A percentile compares a stretch with the other conserved stretches of the same genome.
Evolutionary conservation across 2,113 vertebrate species (phyloP).

Genomic region (Eublepharis macularius): DNA sequence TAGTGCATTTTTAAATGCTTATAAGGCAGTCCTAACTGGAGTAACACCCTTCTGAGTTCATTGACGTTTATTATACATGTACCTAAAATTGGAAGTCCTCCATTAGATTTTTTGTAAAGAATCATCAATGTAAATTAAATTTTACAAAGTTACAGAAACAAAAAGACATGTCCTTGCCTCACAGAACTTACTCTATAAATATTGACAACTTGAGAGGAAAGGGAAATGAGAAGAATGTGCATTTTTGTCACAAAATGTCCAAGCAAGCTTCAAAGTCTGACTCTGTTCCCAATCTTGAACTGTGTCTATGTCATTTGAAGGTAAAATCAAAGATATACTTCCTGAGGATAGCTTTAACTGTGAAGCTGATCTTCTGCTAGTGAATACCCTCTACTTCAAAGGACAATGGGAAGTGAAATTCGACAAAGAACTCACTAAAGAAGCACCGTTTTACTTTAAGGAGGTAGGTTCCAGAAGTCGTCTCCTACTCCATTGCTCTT

Average conservation of each 20-base stretch:
- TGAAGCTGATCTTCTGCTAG: slow-evolving; percentile 81
- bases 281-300: neutral
- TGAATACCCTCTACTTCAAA: slow-evolving; percentile 93
- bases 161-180: neutral
- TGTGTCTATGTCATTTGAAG: slow-evolving; percentile 65
- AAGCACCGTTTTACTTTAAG: slow-evolving; percentile 79
- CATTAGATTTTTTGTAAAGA: neutral
- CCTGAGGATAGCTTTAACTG: slow-evolving; percentile 72
- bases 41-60: too few relatives aligned
- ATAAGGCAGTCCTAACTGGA: too few relatives aligned
- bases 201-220: neutral
- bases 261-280: neutral
- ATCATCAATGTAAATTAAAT: neutral
- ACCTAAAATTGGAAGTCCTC: neutral
- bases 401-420: slow-evolving; percentile 86
- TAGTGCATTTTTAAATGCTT: too few relatives aligned
- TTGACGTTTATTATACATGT: neutral
- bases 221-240: neutral
- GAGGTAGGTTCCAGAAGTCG: slow-evolving; percentile 63
- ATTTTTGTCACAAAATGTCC: neutral
- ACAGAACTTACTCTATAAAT: neutral
- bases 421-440: slow-evolving; percentile 75
- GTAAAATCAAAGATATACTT: slow-evolving; percentile 88
- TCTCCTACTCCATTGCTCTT: neutral
- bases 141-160: neutral